Evolutionary conservation across 2,113 vertebrate species (phyloP).

Genomic region (Macrotis lagotis): DNA sequence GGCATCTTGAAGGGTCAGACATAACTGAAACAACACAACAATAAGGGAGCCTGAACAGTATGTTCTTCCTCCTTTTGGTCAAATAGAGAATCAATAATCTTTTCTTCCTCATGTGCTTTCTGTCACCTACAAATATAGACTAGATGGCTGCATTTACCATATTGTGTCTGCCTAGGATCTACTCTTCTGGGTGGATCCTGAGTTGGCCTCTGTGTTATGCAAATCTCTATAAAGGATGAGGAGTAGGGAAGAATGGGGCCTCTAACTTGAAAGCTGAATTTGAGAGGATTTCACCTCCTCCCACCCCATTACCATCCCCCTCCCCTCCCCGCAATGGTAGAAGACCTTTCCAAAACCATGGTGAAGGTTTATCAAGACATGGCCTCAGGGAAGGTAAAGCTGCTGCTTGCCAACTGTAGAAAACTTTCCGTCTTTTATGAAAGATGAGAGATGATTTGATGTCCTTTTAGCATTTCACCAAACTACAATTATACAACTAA

Average conservation of each 20-base stretch:
- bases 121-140: not conserved
- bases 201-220: constrained; percentile 45
- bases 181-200: constrained; percentile 8
- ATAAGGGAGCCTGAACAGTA: not conserved
- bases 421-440: not conserved
- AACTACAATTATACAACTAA: not conserved
- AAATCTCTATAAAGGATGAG: constrained; percentile 12
- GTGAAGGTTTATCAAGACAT: not conserved
- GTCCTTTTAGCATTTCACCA: not conserved
- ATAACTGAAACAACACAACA: not conserved
- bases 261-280: not conserved
- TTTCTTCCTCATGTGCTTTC: not conserved
- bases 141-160: constrained; percentile 9
- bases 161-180: constrained; percentile 33
- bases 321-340: too few species aligned
- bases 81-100: not conserved
- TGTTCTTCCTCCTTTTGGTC: not conserved
- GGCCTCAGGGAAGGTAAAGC: not conserved
- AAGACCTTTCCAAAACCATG: not conserved
- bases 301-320: too few species aligned
- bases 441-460: not conserved
- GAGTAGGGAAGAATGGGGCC: not conserved
- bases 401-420: not conserved
- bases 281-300: not conserved
- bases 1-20: not conserved